These are phyloP conservation scores for Ooceraea biroi DNA, from an alignment of 1,140 invertebrate species.

Conservation along the genomic window DNA sequence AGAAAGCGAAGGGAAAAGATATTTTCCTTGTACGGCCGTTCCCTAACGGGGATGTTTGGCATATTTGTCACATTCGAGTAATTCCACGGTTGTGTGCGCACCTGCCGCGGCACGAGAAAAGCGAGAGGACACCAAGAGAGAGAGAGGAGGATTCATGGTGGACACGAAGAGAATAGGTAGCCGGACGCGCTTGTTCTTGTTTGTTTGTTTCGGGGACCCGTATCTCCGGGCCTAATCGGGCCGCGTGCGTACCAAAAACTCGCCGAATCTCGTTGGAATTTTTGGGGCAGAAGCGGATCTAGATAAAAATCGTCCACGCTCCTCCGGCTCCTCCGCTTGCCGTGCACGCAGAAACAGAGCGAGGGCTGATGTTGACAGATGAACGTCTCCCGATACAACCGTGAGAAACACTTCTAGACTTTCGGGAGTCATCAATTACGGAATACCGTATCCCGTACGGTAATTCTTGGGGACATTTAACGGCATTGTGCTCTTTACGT, in stretches of 20 bases:
- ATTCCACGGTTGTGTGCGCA: conserved; percentile 81
- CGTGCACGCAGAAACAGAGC: conserved; percentile 47
- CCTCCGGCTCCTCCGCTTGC: not conserved
- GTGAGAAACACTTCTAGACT: conserved; percentile 46
- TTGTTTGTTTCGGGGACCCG: conserved; percentile 80
- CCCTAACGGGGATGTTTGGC: conserved; percentile 79
- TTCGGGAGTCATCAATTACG: conserved; percentile 20
- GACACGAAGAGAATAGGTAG: conserved; percentile 71
- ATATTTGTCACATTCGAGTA: conserved; percentile 85
- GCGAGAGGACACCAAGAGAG: conserved; percentile 61
- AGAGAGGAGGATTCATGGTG: conserved; percentile 64
- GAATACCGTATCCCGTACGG: not conserved
- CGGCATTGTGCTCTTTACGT: not conserved
- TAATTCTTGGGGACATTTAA: not conserved
- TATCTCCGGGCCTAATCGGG: conserved; percentile 82
- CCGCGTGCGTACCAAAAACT: conserved; percentile 73
- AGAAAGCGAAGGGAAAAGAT: conserved; percentile 61
- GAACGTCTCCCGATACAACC: conserved; percentile 55
- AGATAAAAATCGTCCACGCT: conserved; percentile 77
- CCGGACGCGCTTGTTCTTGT: conserved; percentile 75
- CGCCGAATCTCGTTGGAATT: conserved; percentile 80
- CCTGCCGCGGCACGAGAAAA: conserved; percentile 76
- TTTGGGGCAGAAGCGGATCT: conserved; percentile 79
- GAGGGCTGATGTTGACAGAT: conserved; percentile 48
- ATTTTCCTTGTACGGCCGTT: conserved; percentile 57